Percentiles rank a stretch among this genome's conserved stretches.
Conservation (phyloP, 2,888 invertebrate species). For the Eupithecia dodoneata region DNA sequence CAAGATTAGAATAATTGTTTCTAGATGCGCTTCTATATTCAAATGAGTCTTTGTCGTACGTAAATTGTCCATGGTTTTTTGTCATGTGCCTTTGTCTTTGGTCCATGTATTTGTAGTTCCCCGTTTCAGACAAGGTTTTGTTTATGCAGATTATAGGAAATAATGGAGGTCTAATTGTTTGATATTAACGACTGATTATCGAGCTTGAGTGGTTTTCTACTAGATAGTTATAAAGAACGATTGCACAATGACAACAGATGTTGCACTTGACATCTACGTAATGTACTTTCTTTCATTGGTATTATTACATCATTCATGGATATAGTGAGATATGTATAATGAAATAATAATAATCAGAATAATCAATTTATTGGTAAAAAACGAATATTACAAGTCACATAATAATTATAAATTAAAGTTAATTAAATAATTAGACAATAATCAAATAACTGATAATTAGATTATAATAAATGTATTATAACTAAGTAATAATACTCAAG, state of each 20-base stretch:
- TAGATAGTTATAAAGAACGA: background rate
- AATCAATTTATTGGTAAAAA: too few species aligned
- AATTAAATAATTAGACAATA: too few species aligned
- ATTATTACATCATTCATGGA: background rate
- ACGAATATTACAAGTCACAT: too few species aligned
- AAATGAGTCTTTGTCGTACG: constrained; percentile 74
- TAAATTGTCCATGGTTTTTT: constrained; percentile 48
- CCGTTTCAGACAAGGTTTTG: constrained; percentile 48
- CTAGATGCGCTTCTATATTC: constrained; percentile 66
- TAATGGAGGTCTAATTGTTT: constrained; percentile 39
- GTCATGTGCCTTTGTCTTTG: constrained; percentile 40
- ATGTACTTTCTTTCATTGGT: background rate
- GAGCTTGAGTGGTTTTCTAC: background rate
- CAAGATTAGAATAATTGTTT: constrained; percentile 69
- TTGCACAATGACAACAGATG: background rate
- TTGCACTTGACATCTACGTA: background rate
- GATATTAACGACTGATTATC: constrained; percentile 23
- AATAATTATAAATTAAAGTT: too few species aligned
- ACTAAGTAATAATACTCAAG: too few species aligned
- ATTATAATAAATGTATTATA: too few species aligned
- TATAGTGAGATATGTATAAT: background rate
- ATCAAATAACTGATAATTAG: too few species aligned
- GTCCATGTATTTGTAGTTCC: constrained; percentile 47
- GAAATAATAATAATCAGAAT: too few species aligned
- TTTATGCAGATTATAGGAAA: constrained; percentile 46